phyloP scores from a whole-genome alignment of 2,797 vertebrate genomes.

The Pelobates cultripes region DNA sequence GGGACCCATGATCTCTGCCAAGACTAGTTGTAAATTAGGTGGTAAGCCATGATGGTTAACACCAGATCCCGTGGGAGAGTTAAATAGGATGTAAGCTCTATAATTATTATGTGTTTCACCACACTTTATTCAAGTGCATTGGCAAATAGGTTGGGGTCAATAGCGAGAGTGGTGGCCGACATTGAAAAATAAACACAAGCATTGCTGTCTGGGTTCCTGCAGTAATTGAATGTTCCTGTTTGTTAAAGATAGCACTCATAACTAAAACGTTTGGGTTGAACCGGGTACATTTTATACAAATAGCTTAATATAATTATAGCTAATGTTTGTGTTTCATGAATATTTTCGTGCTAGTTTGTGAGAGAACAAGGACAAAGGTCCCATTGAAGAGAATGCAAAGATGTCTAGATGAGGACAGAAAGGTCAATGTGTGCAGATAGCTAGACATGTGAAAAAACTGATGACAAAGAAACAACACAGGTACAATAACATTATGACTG shows the following conservation, averaged over 20 bases:
- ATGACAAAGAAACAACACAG: too few species aligned
- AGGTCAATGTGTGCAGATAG: too few species aligned
- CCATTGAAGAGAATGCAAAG: too few species aligned
- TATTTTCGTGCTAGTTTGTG: too few species aligned
- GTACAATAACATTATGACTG: too few species aligned
- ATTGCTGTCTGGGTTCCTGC: not conserved
- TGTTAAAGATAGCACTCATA: not conserved
- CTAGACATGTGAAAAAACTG: too few species aligned
- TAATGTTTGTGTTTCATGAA: too few species aligned
- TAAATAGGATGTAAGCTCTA: not conserved
- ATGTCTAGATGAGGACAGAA: too few species aligned
- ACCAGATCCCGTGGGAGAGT: not conserved
- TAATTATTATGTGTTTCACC: not conserved
- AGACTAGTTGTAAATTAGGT: not conserved
- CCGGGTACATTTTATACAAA: not conserved
- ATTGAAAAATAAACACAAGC: too few species aligned
- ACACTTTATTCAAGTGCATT: not conserved
- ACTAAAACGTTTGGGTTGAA: not conserved
- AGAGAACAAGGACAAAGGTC: too few species aligned
- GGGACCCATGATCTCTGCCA: too few species aligned
- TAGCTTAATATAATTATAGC: not conserved
- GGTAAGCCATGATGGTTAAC: conserved; percentile 22
- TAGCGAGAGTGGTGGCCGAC: not conserved
- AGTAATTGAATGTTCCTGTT: conserved; percentile 14
- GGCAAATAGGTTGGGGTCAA: not conserved